These are phyloP conservation scores for Xestobium rufovillosum DNA, from an alignment of 2,888 invertebrate species.

Conservation along the genomic window DNA sequence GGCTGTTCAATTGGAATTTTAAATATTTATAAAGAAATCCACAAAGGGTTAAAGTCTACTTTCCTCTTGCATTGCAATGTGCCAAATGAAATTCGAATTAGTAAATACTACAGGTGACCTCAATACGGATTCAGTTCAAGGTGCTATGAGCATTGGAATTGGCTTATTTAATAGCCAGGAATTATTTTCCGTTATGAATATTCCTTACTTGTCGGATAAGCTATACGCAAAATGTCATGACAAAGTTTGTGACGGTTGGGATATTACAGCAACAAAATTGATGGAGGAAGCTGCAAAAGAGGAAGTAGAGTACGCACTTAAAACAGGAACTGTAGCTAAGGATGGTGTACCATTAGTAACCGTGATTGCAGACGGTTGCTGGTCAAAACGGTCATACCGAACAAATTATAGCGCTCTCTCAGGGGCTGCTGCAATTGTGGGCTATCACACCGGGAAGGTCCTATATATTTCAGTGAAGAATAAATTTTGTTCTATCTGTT, in stretches of 20 bases:
- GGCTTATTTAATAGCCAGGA: not conserved
- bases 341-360: not conserved
- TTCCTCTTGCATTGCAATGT: no score
- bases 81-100: not conserved
- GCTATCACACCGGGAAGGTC: constrained; percentile 7
- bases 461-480: constrained; percentile 8
- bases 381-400: constrained; percentile 6
- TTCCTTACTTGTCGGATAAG: not conserved
- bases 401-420: constrained; percentile 25
- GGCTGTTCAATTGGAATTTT: not conserved
- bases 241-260: not conserved
- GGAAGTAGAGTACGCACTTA: constrained; percentile 1
- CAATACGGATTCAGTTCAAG: constrained; percentile 1
- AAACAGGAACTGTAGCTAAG: not conserved
- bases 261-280: not conserved
- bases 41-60: not conserved
- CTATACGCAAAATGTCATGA: constrained; percentile 3
- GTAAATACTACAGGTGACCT: no score
- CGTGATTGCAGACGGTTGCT: not conserved
- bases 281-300: constrained; percentile 7
- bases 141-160: constrained; percentile 1
- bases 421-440: constrained; percentile 13
- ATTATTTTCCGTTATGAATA: constrained; percentile 1
- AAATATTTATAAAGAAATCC: constrained; percentile 1
- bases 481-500: constrained; percentile 12